Evolutionary conservation across 2,888 invertebrate species (phyloP).

Genomic region (Leuctra nigra): DNA sequence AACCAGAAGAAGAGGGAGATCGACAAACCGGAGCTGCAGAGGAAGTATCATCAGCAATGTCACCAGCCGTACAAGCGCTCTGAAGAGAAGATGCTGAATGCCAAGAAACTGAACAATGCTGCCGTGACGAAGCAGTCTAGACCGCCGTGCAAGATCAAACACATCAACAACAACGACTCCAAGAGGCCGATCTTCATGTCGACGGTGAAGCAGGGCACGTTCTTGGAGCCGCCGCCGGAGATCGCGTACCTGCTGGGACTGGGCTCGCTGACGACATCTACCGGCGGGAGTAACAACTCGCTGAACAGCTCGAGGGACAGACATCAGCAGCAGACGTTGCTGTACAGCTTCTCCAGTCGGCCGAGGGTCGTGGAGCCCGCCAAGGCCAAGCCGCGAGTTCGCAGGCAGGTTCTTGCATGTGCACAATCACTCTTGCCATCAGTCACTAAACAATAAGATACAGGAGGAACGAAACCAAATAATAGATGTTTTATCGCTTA

Average conservation of each 20-base stretch:
- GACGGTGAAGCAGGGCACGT: slow-evolving; percentile 72
- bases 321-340: slow-evolving; percentile 29
- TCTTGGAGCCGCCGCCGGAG: slow-evolving; percentile 70
- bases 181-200: slow-evolving; percentile 58
- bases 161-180: slow-evolving; percentile 21
- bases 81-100: neutral
- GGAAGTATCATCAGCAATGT: slow-evolving; percentile 23
- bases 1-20: slow-evolving; percentile 34
- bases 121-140: slow-evolving; percentile 27
- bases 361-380: slow-evolving; percentile 34
- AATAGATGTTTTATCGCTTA: too few species aligned
- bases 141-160: slow-evolving; percentile 28
- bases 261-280: slow-evolving; percentile 39
- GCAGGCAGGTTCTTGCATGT: too few species aligned
- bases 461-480: too few species aligned
- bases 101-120: slow-evolving; percentile 11
- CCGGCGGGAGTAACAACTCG: slow-evolving; percentile 36
- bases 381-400: neutral
- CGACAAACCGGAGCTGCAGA: neutral
- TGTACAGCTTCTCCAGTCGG: slow-evolving; percentile 36
- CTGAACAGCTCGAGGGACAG: slow-evolving; percentile 31
- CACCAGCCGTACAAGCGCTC: slow-evolving; percentile 33
- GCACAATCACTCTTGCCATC: too few species aligned
- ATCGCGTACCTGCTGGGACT: slow-evolving; percentile 58
- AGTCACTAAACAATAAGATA: too few species aligned